Evolutionary conservation across 2,797 vertebrate genomes (phyloP), one percentile per base, ranked within the genome.

Genomic region (Phataginus tetradactyla): DNA sequence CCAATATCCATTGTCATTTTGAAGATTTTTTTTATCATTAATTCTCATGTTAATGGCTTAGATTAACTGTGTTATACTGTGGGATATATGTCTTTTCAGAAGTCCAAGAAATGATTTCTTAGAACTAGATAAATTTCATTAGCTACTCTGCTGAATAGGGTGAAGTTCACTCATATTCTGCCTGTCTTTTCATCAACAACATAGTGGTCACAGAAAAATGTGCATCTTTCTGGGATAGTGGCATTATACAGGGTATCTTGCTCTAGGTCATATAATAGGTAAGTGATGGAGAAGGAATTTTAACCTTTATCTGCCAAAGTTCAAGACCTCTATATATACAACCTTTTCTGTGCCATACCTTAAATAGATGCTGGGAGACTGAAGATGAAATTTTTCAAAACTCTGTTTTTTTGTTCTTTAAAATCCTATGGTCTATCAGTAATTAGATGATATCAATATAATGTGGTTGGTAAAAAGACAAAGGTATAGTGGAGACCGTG

Each of bases 11-110:
- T 74, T 93, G 86, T 77, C 39, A 77, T 87, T 95, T 94, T 91
- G 77, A 96, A 79, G 15, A 89, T 66, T 89, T 94, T 92, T 78
- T 74, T 89, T 21, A 75, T 87, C 63, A 86, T 87, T 87, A 85
- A 81, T 84, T 91, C 57, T 93, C 74, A 93, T 20, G 27, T 68
- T 84, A 96, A 96, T 83, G 55, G 59, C 39, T 94, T 90, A 91
- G 55, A 83, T 69, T 11, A 29, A 94, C 68, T 63, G 32, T 18
- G 34, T 80, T 91, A 75, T 77, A 57, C 51, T 57, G 4, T 80
- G 61, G 68, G 5, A 42, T 95, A n/a, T 87, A 57, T 39, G 68
- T 66, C 84, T 91, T 86, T 96, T 85, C 66, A 78, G 68, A 87
- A 93, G 57, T 61, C 55, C 29, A 95, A 78, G 27, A 91, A 87